phyloP scores from a whole-genome alignment of 2,888 invertebrate species.

The Coelopa pilipes region DNA sequence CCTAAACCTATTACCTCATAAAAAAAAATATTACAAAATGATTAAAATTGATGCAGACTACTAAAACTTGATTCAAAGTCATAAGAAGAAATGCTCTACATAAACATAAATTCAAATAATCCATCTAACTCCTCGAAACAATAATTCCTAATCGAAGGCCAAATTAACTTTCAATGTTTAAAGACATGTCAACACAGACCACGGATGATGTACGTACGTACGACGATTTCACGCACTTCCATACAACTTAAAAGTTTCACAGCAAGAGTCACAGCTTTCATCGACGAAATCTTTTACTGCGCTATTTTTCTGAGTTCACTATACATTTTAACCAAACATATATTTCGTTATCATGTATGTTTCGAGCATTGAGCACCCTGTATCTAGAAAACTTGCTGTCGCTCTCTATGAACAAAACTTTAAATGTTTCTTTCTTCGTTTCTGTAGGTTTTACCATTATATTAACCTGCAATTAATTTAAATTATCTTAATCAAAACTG shows the following conservation, averaged over 20 bases:
- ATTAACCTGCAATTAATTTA: slow-evolving; percentile 14
- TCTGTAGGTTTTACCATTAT: slow-evolving; percentile 4
- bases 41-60: too few relatives aligned
- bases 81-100: too few relatives aligned
- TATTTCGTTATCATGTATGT: neutral
- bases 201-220: slow-evolving; percentile 2
- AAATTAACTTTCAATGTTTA: too few relatives aligned
- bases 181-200: too few relatives aligned
- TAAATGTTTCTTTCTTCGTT: slow-evolving; percentile 11
- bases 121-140: neutral
- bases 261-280: neutral
- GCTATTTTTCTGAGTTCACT: neutral
- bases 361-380: slow-evolving; percentile 12
- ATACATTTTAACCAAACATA: neutral
- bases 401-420: neutral
- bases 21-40: too few relatives aligned
- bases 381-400: neutral
- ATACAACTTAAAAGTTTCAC: neutral
- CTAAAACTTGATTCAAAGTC: too few relatives aligned
- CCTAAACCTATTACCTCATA: too few relatives aligned
- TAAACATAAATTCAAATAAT: too few relatives aligned
- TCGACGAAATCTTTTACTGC: neutral
- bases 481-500: neutral
- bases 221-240: slow-evolving; percentile 7
- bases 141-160: neutral